These are phyloP conservation scores for Thunnus maccoyii DNA, from an alignment of 2,113 vertebrate species.

Conservation along the genomic window DNA sequence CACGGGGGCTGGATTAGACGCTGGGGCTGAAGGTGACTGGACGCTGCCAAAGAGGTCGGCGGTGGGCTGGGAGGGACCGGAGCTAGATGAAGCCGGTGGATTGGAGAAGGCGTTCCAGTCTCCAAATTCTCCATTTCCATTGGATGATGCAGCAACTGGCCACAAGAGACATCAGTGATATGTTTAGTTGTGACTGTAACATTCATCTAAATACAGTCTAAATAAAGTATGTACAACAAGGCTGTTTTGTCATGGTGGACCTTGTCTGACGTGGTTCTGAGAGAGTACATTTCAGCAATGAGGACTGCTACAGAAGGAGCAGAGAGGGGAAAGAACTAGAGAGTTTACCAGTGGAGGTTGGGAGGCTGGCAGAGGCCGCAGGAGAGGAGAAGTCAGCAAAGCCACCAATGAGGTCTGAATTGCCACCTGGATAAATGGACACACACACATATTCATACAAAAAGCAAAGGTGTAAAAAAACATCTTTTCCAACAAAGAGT, in stretches of 20 bases:
- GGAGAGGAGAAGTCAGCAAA: slow-evolving; percentile 97
- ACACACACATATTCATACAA: slow-evolving; percentile 8
- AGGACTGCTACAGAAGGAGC: neutral
- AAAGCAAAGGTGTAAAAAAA: neutral
- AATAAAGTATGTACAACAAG: too few relatives aligned
- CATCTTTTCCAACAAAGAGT: neutral
- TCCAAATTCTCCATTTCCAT: slow-evolving; percentile 94
- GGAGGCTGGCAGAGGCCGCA: slow-evolving; percentile 90
- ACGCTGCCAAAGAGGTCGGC: slow-evolving; percentile 78
- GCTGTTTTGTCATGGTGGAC: too few relatives aligned
- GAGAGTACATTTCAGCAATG: neutral
- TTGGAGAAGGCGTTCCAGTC: slow-evolving; percentile 96
- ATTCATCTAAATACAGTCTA: neutral
- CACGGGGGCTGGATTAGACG: slow-evolving; percentile 55
- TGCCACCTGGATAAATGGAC: slow-evolving; percentile 84
- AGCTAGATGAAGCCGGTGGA: slow-evolving; percentile 75
- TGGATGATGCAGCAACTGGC: slow-evolving; percentile 85
- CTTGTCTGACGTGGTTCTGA: neutral
- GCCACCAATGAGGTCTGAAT: slow-evolving; percentile 91
- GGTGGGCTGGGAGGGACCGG: slow-evolving; percentile 68
- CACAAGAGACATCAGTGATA: neutral
- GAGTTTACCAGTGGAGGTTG: slow-evolving; percentile 87
- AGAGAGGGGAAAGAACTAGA: neutral
- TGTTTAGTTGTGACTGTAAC: slow-evolving; percentile 6
- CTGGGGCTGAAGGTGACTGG: slow-evolving; percentile 78